Conservation (phyloP, 1,140 invertebrate genomes). For the Anastrepha ludens region DNA sequence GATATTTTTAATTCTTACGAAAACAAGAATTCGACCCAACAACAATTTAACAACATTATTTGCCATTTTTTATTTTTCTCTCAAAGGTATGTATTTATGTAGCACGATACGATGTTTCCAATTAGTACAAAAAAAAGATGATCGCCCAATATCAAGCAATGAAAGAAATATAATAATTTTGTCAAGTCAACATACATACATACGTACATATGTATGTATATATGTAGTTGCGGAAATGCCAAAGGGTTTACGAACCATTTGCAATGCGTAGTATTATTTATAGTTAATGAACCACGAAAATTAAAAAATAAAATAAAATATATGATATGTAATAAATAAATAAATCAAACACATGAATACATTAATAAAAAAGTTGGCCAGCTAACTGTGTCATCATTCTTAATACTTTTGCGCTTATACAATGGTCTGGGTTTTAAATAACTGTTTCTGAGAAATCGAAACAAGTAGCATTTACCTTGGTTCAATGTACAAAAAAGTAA, state of each 20-base stretch:
- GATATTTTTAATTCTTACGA: no score
- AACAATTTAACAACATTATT: no score
- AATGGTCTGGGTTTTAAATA: not conserved
- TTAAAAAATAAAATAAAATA: not conserved
- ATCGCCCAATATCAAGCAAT: no score
- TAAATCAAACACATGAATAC: not conserved
- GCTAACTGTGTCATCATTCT: not conserved
- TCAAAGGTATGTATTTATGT: no score
- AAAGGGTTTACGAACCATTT: conserved; percentile 38
- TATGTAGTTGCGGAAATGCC: not conserved
- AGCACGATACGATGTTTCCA: no score
- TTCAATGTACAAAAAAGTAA: not conserved
- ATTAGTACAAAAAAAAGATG: no score
- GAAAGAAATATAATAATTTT: no score
- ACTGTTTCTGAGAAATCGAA: not conserved
- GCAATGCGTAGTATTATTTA: not conserved
- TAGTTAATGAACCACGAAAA: not conserved
- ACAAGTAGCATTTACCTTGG: conserved; percentile 12
- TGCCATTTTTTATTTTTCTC: no score
- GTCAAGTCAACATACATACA: no score
- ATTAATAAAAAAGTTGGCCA: not conserved
- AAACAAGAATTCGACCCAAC: no score
- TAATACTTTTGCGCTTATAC: not conserved
- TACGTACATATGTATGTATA: no score
- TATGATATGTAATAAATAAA: not conserved